Conservation (phyloP, 2,888 invertebrate genomes). For the Stenurella melanura region DNA sequence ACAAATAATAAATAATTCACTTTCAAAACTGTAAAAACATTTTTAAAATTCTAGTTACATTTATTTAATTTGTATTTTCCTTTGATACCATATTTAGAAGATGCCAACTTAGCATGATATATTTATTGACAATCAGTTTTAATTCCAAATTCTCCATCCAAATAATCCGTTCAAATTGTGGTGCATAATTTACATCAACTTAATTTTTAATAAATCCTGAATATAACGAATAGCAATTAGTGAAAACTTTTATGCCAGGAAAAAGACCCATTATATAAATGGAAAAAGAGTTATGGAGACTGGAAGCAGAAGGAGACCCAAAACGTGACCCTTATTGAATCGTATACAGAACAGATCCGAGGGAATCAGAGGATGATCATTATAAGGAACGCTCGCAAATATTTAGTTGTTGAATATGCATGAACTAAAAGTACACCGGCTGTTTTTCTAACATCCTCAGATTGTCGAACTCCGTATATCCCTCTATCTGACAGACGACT, state of each 20-base stretch:
- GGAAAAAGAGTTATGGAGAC: conserved; percentile 37
- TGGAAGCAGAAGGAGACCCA: not conserved
- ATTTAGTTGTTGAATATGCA: conserved; percentile 73
- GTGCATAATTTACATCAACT: conserved; percentile 15
- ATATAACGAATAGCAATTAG: conserved; percentile 10
- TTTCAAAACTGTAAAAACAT: no score
- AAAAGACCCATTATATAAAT: conserved; percentile 32
- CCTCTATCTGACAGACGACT: conserved; percentile 47
- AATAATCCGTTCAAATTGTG: not conserved
- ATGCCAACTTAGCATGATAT: no score
- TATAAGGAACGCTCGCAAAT: conserved; percentile 72
- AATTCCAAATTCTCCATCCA: not conserved
- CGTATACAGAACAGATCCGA: conserved; percentile 61
- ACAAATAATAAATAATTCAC: no score
- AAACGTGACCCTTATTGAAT: conserved; percentile 63
- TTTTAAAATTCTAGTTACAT: no score
- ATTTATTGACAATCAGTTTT: not conserved
- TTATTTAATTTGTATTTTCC: not conserved
- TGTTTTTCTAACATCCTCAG: conserved; percentile 70
- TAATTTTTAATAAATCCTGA: conserved; percentile 26
- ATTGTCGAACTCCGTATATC: conserved; percentile 55
- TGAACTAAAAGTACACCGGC: conserved; percentile 70
- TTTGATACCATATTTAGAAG: no score
- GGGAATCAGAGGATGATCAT: conserved; percentile 68
- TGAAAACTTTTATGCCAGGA: conserved; percentile 9